Conservation (phyloP, 1,140 invertebrate genomes). For the Mactra quadrangularis region DNA sequence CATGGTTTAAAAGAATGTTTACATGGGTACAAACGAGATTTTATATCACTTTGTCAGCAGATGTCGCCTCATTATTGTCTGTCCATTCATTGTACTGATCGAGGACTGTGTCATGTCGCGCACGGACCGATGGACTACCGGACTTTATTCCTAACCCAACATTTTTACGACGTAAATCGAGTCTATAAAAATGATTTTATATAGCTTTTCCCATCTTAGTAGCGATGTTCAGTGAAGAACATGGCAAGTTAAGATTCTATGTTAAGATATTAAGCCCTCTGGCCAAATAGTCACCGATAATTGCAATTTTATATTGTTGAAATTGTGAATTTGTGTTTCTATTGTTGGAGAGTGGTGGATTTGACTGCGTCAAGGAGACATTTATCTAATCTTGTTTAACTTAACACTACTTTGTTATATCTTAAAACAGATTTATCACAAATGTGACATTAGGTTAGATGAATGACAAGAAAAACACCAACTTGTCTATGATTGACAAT, state of each 20-base stretch:
- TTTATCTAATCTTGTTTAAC: slow-evolving; percentile 65
- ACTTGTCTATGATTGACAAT: no score
- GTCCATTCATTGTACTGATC: not conserved
- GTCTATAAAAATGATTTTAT: slow-evolving; percentile 55
- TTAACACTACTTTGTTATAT: slow-evolving; percentile 44
- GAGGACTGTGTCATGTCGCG: slow-evolving; percentile 35
- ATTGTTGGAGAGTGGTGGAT: slow-evolving; percentile 49
- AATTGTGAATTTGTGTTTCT: slow-evolving; percentile 57
- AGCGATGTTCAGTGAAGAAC: slow-evolving; percentile 26
- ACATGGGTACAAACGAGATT: no score
- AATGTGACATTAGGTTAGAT: not conserved
- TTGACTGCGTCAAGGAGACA: slow-evolving; percentile 44
- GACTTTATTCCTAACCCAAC: slow-evolving; percentile 11
- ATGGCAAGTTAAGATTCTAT: slow-evolving; percentile 1
- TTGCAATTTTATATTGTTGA: slow-evolving; percentile 56
- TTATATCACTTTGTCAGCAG: not conserved
- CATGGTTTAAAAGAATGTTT: no score
- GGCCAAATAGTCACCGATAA: slow-evolving; percentile 36
- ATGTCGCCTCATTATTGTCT: not conserved
- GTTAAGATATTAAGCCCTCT: slow-evolving; percentile 29
- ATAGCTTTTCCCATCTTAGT: slow-evolving; percentile 13
- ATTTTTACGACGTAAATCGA: slow-evolving; percentile 29
- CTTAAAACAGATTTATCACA: slow-evolving; percentile 26
- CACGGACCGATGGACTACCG: slow-evolving; percentile 1
- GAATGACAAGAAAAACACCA: no score